phyloP scores from a whole-genome alignment of 2,797 vertebrate species.

The Etheostoma nigrum region DNA sequence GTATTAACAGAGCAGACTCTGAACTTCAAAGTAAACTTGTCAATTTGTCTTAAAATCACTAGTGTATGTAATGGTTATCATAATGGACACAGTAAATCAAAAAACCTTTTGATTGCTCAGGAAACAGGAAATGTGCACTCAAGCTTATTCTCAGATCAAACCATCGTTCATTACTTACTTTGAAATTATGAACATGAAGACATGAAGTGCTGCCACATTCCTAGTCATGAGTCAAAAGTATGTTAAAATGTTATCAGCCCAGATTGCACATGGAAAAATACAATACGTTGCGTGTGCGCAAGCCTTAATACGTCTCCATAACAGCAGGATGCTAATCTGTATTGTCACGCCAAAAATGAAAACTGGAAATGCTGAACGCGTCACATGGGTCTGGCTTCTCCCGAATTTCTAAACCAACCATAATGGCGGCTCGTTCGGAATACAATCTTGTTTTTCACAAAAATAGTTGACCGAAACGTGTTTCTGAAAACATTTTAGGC shows the following conservation, averaged over 20 bases:
- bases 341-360: too few species aligned
- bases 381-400: too few species aligned
- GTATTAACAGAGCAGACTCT: neutral
- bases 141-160: neutral
- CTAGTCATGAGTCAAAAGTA: neutral
- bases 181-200: neutral
- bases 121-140: slow-evolving; percentile 12
- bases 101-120: slow-evolving; percentile 8
- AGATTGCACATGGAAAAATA: neutral
- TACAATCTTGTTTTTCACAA: too few species aligned
- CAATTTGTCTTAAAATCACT: neutral
- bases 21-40: neutral
- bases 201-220: neutral
- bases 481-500: too few species aligned
- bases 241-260: neutral
- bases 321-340: too few species aligned
- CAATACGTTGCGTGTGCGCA: too few species aligned
- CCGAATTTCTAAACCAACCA: too few species aligned
- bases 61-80: neutral
- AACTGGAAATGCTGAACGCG: too few species aligned
- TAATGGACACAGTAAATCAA: neutral
- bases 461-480: too few species aligned
- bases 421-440: too few species aligned
- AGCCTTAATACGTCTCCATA: too few species aligned
- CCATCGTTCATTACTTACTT: slow-evolving; percentile 9